Conservation (phyloP, 2,888 invertebrate genomes). For the Leucophora obtusa region DNA sequence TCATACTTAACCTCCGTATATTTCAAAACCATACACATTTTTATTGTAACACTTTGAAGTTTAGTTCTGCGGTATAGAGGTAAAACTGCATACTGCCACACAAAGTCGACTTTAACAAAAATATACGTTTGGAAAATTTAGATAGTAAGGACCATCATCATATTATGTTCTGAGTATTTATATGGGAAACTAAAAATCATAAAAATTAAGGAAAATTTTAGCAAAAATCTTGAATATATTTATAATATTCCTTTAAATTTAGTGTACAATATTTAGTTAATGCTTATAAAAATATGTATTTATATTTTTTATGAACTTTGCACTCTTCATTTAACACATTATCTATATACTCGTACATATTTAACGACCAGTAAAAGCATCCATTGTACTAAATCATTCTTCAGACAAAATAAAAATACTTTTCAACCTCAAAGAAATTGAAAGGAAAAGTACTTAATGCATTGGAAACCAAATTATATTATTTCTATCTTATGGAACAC, state of each 20-base stretch:
- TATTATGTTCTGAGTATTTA: too few relatives aligned
- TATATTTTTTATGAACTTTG: background rate
- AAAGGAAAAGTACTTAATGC: conserved; percentile 13
- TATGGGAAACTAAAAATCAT: too few relatives aligned
- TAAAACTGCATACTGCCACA: too few relatives aligned
- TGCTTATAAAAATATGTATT: too few relatives aligned
- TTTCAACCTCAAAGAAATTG: conserved; percentile 1
- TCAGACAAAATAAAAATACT: conserved; percentile 5
- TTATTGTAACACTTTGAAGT: too few relatives aligned
- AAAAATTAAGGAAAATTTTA: too few relatives aligned
- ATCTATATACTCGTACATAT: background rate
- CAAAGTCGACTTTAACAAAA: too few relatives aligned
- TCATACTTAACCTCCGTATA: too few relatives aligned
- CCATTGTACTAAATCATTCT: conserved; percentile 32
- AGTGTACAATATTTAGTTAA: background rate
- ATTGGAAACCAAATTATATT: conserved; percentile 5
- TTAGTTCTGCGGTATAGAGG: too few relatives aligned
- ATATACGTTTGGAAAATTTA: too few relatives aligned
- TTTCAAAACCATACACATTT: too few relatives aligned
- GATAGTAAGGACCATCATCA: too few relatives aligned
- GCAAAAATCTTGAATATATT: background rate
- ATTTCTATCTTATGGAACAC: conserved; percentile 31
- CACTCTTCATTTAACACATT: conserved; percentile 3
- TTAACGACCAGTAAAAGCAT: conserved; percentile 4
- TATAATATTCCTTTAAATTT: background rate